Evolutionary conservation across 1,140 invertebrate genomes (phyloP), one percentile per base, ranked within the genome.

Genomic region (Heliconius hermathena): DNA sequence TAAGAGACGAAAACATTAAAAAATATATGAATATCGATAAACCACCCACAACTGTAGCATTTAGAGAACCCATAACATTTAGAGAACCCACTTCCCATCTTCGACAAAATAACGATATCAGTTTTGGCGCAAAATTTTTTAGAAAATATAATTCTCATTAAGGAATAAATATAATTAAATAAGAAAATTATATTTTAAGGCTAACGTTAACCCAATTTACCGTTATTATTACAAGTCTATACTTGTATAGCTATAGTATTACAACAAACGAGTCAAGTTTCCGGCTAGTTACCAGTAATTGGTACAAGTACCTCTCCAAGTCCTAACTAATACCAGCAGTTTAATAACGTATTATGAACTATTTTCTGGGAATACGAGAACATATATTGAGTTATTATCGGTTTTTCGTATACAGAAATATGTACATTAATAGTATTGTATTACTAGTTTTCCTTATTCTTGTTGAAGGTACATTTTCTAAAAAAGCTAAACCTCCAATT

Each of bases 251-350:
- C 60, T 66, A n/a, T n/a, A n/a, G 13, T 74, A 29, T 66, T 66
- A 78, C 49, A 78, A 78, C 73, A 49, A 46, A 36, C 8, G 36
- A 57, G 54, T 52, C 22, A 73, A 78, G 76, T 77, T 54, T 46
- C 70, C 71, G 22, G 18, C 54, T 71, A 60, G 60, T 76, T 76
- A 71, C 60, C 33, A 26, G 73, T 79, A 79, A 79, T 75, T 75
- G 73, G 70, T 72, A 72, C 74, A 75, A 79, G 74, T 72, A 26
- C 74, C 57, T 41, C 73, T 71, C 75, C 49, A 71, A 71, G 46
- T 79, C 46, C 22, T 52, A 54, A 75, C 73, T 79, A 74, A 26
- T 71, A 71, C 41, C n/a, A 66, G 49, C 74, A 71, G 8, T 66
- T 71, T 52, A 38, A 75, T 79, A 79, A 73, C 36, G n/a, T 73